Base-by-base conservation (phyloP, 2,888 invertebrate species). In the Lissonota sp. region DNA sequence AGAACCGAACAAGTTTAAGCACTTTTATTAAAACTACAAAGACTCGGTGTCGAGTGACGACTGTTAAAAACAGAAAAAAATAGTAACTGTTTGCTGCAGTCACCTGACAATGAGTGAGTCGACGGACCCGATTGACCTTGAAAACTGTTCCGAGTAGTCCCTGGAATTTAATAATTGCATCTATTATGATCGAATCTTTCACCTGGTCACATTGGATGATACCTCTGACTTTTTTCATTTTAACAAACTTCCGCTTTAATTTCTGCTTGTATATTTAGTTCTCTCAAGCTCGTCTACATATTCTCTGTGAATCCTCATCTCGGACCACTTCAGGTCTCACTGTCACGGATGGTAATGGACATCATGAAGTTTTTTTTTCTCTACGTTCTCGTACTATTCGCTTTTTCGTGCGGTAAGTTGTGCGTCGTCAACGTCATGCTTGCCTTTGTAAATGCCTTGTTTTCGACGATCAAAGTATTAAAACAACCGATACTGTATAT, bases 261-360 rank as follows among this genome's bases (percentile, higher is more conserved):
- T 60, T 58, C 44, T 51, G 77, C 57, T 10, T 85, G 84, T 84
- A 88, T 76, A 93, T 95, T 92, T 94, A 98, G 97, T 93, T 98
- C 97, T 85, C 94, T 99, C 87, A 99, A 99, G 93, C 95, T 99
- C 92, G 98, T 99, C 88, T 98, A 99, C 94, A 98, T 99, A 93
- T 99, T 99, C 94, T 99, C 98, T 87, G 98, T 99, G 76, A 99
- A 98, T 94, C 98, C 99, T 49, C 98, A 99, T 94, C 95, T 99
- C 90, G 99, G 99, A 83, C 99, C 99, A 83, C 95, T 99, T 87
- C 98, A 98, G 94, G 98, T 99, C 81, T 99, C 98, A 1, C 94
- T 99, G 80, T 98, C 98, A 69, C 94, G 98, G 86, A 97, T 97
- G 98, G 97, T 97, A 86, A 96, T 97, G 93, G 99, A 99, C 91